Evolutionary conservation across 2,888 invertebrate genomes (phyloP), one percentile per base, ranked within the genome.

Genomic region (Alloscopus bannaensis): DNA sequence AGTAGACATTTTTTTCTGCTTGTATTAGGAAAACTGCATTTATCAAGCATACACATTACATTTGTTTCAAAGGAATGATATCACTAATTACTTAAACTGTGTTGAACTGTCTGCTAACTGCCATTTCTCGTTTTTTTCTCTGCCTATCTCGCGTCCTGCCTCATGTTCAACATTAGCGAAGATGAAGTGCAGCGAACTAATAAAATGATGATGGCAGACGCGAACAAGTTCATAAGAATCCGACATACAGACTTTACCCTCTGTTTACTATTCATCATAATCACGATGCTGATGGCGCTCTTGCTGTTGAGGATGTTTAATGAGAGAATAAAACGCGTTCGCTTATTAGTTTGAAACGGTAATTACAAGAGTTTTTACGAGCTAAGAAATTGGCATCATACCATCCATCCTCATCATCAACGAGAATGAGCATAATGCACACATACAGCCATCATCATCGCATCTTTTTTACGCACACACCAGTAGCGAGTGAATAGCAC

Each of bases 331-430:
- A 77, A 64, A 70, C 70, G 55, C 62, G 69, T 24, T 77, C 77
- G 64, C 55, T 77, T 77, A 77, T 77, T 77, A 77, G 77, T 77
- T 77, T 70, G 45, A 64, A 77, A 76, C 69, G 70, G 77, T 77
- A 77, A 77, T 77, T 77, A 77, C 77, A 77, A 29, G 70, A 31
- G 64, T 69, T 77, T 77, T 77, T 77, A 77, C 55, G 77, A 70
- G 62, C 77, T 24, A 47, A 60, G 24, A 77, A 77, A 64, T 70
- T 70, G 69, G 70, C 77, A 62, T 65, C 2, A 28, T 47, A 47
- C 13, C 20, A 47, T 24, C 18, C 29, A 36, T 22, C 22, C 8
- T 60, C 55, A 60, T 28, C 60, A 60, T 60, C 60, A 13, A 24
- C 55, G 3, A 22, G n/a, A 24, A 47, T 20, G 6, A 45, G 24